Percentiles rank a stretch among this genome's conserved stretches.
phyloP scores from a whole-genome alignment of 1,140 invertebrate species.

The Stegodyphus dumicola region DNA sequence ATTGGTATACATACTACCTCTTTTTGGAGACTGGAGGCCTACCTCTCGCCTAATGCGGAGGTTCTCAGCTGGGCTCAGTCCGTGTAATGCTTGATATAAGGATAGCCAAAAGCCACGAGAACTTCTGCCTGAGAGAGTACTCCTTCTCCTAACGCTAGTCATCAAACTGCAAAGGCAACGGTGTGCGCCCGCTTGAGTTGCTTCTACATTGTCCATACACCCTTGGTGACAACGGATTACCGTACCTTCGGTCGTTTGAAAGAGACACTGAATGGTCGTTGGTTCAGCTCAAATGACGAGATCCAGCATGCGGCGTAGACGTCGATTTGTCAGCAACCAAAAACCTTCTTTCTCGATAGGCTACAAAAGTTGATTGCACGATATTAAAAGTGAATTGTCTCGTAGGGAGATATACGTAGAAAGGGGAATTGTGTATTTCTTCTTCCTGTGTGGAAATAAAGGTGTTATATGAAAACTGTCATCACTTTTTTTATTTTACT shows the following conservation, averaged over 20 bases:
- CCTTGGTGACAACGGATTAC: background rate
- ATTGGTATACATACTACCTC: too few species aligned
- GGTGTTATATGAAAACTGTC: too few species aligned
- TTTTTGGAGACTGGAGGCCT: too few species aligned
- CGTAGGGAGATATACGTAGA: too few species aligned
- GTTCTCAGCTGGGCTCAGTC: too few species aligned
- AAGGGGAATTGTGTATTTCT: too few species aligned
- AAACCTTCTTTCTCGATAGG: too few species aligned
- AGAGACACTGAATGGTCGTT: background rate
- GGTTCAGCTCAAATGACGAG: background rate
- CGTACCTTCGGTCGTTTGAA: background rate
- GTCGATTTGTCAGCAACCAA: conserved; percentile 1
- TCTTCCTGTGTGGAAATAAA: too few species aligned
- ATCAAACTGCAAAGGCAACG: background rate
- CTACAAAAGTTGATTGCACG: too few species aligned
- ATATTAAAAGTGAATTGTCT: too few species aligned
- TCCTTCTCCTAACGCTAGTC: background rate
- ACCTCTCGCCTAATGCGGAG: too few species aligned
- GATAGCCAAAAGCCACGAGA: background rate
- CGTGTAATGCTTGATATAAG: background rate
- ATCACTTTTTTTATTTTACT: too few species aligned
- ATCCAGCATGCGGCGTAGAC: background rate
- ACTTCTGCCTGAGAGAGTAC: background rate
- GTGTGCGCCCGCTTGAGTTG: background rate
- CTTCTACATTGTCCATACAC: background rate